Evolutionary conservation across 2,797 vertebrate genomes (phyloP), one percentile per base, ranked within the genome.

Genomic region (Mycteria americana): DNA sequence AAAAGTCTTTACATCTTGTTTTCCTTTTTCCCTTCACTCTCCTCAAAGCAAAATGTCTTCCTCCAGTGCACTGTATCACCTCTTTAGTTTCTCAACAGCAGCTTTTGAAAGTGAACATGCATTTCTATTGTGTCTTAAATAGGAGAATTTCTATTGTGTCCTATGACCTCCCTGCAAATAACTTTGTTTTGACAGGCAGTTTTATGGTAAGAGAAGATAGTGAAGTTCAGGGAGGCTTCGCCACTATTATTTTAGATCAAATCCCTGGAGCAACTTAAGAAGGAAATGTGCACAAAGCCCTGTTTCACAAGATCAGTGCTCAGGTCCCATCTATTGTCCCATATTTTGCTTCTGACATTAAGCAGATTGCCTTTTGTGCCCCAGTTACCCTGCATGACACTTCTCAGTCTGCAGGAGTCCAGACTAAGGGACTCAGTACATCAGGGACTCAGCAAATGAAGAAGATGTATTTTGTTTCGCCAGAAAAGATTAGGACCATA

Each of bases 291-390:
- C 57, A 57, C 76, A 86, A 76, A 81, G 50, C 35, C 35, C 59
- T n/a, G 1, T 92, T 92, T 60, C 83, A 77, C 89, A 85, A 85
- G 64, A 81, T 59, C 65, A 41, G 33, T 33, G 22, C 75, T 87
- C 92, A 88, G 79, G 79, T 94, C 79, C 74, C 86, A 65, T 60
- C 86, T 39, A 64, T 81, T 92, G 92, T 92, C 86, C 70, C 37
- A 2, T 45, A 4, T 53, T 64, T 48, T 22, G 33, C 6, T 54
- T 17, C 33, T 77, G 91, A 73, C 85, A 73, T 80, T n/a, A 50
- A 76, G 23, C 91, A 86, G 80, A 83, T 67, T 72, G 76, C 54
- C 30, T 92, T 84, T 70, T 27, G 57, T 83, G 68, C 48, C 77
- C 77, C 72, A 82, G 28, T 87, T 84, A 80, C 91, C 80, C 92